These are phyloP conservation scores for Bombus superbus DNA, from an alignment of 1,140 invertebrate species.

Conservation along the genomic window DNA sequence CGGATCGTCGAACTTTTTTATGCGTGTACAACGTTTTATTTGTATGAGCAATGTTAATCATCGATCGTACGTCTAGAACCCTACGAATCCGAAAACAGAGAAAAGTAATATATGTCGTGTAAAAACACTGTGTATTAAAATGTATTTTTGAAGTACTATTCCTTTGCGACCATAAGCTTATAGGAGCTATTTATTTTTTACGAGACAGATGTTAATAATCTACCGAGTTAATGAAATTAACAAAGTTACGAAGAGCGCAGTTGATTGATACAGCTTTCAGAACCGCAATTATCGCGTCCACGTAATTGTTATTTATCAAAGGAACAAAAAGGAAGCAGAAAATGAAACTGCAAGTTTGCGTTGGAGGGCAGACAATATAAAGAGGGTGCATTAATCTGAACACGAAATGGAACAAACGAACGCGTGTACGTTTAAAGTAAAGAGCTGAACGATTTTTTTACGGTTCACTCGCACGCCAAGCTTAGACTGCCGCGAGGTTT, in stretches of 20 bases:
- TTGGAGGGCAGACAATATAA: too few relatives aligned
- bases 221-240: not conserved
- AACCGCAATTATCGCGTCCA: not conserved
- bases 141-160: not conserved
- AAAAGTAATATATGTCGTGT: not conserved
- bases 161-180: not conserved
- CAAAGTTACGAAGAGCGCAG: not conserved
- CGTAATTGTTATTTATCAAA: not conserved
- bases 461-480: not conserved
- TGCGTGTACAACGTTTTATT: not conserved
- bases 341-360: too few relatives aligned
- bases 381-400: not conserved
- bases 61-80: not conserved
- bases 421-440: slow-evolving; percentile 14
- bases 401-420: not conserved
- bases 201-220: not conserved
- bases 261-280: not conserved
- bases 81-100: not conserved
- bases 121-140: not conserved
- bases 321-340: not conserved
- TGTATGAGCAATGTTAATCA: not conserved
- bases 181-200: not conserved
- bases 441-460: slow-evolving; percentile 22
- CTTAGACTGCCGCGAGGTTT: slow-evolving; percentile 4
- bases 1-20: not conserved